These are phyloP conservation scores for Bellardia pandia DNA, from an alignment of 2,888 invertebrate species.

Conservation along the genomic window DNA sequence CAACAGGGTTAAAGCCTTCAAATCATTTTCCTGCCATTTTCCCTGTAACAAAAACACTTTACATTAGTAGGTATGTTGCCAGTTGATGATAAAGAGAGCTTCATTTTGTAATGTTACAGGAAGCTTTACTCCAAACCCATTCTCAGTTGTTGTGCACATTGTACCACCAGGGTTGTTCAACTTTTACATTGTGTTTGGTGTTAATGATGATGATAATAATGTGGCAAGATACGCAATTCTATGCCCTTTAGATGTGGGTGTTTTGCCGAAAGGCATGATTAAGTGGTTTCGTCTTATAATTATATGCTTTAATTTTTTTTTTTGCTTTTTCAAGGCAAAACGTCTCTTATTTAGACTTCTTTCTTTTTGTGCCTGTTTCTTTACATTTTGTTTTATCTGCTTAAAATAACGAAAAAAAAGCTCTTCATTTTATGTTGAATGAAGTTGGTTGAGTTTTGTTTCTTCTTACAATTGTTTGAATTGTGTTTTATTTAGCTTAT, in stretches of 20 bases:
- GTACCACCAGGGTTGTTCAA: conserved; percentile 70
- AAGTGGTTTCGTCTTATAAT: conserved; percentile 71
- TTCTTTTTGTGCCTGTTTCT: neutral
- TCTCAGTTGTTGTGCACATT: neutral
- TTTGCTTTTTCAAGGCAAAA: conserved; percentile 65
- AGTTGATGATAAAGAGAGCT: conserved; percentile 4
- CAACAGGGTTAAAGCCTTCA: conserved; percentile 54
- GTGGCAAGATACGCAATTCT: conserved; percentile 67
- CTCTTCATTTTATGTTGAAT: conserved; percentile 47
- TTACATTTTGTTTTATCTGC: conserved; percentile 44
- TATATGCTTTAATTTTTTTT: conserved; percentile 42
- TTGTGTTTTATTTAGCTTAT: conserved; percentile 64
- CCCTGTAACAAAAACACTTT: conserved; percentile 40
- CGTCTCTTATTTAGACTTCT: conserved; percentile 20
- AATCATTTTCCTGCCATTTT: conserved; percentile 3
- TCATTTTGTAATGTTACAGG: conserved; percentile 49
- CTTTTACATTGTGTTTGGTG: conserved; percentile 66
- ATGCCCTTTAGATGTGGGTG: conserved; percentile 65
- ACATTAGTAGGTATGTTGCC: conserved; percentile 4
- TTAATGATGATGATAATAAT: conserved; percentile 70
- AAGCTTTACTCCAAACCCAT: conserved; percentile 34
- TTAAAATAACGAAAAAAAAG: neutral
- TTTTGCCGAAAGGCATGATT: conserved; percentile 71
- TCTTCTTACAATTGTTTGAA: conserved; percentile 46
- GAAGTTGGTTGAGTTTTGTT: conserved; percentile 43